A percentile compares a stretch with the other conserved stretches of the same genome.
Evolutionary conservation across 2,888 invertebrate species (phyloP).

Genomic region (Plemyria rubiginata): DNA sequence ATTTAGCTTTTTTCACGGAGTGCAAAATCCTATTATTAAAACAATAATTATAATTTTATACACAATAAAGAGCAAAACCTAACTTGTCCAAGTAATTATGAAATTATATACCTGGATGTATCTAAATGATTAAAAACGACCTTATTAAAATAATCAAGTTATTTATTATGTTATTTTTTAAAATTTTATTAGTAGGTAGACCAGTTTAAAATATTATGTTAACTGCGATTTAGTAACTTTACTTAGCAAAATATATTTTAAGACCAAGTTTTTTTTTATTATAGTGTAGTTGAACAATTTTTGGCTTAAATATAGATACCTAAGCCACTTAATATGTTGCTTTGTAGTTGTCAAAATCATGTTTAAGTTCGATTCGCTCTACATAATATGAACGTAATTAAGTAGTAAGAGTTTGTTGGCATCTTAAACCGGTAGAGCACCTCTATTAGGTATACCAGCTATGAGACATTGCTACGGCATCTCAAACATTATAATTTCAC

Average conservation of each 20-base stretch:
- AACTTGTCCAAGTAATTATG: background rate
- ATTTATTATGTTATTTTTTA: background rate
- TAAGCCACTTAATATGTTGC: background rate
- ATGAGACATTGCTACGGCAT: background rate
- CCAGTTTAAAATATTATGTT: background rate
- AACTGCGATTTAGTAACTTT: too few species aligned
- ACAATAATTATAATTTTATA: too few species aligned
- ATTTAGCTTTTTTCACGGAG: too few species aligned
- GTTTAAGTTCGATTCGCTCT: slow-evolving; percentile 1
- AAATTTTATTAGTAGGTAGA: background rate
- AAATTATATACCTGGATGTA: background rate
- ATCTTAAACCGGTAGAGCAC: background rate
- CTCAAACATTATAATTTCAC: slow-evolving; percentile 6
- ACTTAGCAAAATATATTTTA: too few species aligned
- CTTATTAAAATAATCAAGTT: background rate
- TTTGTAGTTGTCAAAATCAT: background rate
- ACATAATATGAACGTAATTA: background rate
- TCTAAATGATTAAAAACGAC: background rate
- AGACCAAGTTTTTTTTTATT: too few species aligned
- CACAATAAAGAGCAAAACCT: too few species aligned
- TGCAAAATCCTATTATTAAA: too few species aligned
- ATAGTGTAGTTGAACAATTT: too few species aligned
- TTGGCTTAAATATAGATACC: too few species aligned
- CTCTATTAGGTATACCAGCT: background rate
- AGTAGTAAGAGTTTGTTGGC: slow-evolving; percentile 3